Percentiles rank a stretch among this genome's conserved stretches.
Conservation (phyloP, 2,797 vertebrate genomes). For the Dendrocincla fuliginosa region DNA sequence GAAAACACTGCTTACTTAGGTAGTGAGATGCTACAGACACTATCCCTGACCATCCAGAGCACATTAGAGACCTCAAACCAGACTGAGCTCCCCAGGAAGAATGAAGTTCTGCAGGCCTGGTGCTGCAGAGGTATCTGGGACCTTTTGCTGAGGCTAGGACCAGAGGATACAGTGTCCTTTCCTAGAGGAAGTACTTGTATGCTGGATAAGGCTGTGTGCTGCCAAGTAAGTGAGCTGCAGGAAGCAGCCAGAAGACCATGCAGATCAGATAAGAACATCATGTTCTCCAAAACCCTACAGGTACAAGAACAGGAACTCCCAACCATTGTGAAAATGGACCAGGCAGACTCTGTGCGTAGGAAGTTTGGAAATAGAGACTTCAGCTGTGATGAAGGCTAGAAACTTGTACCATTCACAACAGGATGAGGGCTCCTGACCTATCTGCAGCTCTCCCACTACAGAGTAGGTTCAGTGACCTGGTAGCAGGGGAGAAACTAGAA, state of each 20-base stretch:
- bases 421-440: not conserved
- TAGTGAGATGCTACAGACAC: not conserved
- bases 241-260: not conserved
- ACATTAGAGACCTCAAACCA: not conserved
- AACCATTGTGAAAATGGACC: not conserved
- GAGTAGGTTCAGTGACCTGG: not conserved
- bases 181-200: not conserved
- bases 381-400: not conserved
- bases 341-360: not conserved
- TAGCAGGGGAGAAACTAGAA: not conserved
- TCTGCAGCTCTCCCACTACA: not conserved
- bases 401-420: not conserved
- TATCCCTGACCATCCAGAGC: not conserved
- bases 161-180: not conserved
- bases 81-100: not conserved
- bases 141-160: not conserved
- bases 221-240: not conserved
- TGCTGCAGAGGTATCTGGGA: not conserved
- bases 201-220: not conserved
- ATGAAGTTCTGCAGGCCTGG: not conserved
- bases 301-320: not conserved
- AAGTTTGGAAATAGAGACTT: not conserved
- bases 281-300: not conserved
- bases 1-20: not conserved
- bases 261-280: not conserved